Base-by-base conservation (phyloP, 2,797 vertebrate genomes). In the Cynopterus sphinx region DNA sequence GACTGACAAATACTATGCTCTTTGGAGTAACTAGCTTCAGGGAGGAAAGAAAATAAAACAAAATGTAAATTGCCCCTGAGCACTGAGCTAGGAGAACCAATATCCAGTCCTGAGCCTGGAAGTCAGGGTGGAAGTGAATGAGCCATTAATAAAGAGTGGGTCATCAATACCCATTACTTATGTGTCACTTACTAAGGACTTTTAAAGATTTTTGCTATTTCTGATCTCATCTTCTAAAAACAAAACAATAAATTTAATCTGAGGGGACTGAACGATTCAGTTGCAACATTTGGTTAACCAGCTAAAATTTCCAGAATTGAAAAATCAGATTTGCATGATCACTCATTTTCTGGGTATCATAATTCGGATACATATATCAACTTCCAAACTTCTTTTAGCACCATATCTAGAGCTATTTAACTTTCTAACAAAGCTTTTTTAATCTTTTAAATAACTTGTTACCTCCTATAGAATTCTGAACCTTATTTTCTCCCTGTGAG, bases 281-380 rank as follows among this genome's bases (percentile, higher is more conserved):
- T 19, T 5, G 82, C 33, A 39, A 73, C 28, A 41, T 86, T 82
- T 91, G 59, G 31, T 59, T 73, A 87, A 51, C n/a, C 31, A 83
- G 57, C 17, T 63, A 92, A 87, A 83, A 7, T 68, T 95, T 53
- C 41, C 71, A 94, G 55, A 95, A 55, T 41, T 84, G n/a, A 94
- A 93, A 93, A 93, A 90, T 75, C 33, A 84, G 49, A 85, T 94
- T 51, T 67, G 21, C 67, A 94, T 92, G 70, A 61, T 63, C 74
- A 65, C n/a, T 92, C 7, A 1, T 92, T 68, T 88, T 84, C 74
- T 91, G 93, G 87, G 74, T 46, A 85, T 67, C 26, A 90, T 90
- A 85, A 90, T 68, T 43, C 92, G 33, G 67, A 74, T 31, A 91
- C 19, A 70, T 11, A 75, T 78, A 9, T 81, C 75, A 82, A 68